A percentile compares a stretch with the other conserved stretches of the same genome.
Conservation (phyloP, 2,888 invertebrate species). For the Punctoribates punctum region DNA sequence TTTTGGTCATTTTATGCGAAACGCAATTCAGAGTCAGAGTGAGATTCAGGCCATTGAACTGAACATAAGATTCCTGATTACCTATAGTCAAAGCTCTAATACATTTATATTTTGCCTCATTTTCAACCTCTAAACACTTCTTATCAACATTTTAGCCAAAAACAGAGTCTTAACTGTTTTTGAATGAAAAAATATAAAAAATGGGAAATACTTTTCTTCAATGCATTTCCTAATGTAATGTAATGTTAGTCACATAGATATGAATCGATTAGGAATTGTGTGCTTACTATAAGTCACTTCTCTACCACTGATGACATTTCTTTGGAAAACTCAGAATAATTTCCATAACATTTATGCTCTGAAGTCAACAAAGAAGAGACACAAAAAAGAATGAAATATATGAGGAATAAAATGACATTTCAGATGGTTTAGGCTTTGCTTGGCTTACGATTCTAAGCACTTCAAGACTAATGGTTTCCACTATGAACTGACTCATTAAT, state of each 20-base stretch:
- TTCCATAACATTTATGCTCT: background rate
- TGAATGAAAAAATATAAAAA: background rate
- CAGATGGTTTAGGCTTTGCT: background rate
- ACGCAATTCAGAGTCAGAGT: constrained; percentile 14
- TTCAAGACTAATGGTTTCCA: background rate
- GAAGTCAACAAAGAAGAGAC: background rate
- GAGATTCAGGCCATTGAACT: constrained; percentile 12
- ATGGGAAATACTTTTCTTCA: background rate
- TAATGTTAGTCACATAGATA: background rate
- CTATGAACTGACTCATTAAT: background rate
- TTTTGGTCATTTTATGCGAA: constrained; percentile 5
- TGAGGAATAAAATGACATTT: background rate
- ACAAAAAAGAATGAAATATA: background rate
- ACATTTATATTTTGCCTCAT: background rate
- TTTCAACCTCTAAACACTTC: background rate
- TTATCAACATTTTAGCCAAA: background rate
- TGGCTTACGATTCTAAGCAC: background rate
- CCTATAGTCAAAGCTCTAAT: background rate
- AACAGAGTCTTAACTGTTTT: background rate
- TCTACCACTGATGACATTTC: background rate
- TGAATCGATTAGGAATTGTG: background rate
- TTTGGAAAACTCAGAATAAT: background rate
- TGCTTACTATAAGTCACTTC: background rate
- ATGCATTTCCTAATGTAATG: background rate
- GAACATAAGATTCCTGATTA: background rate